Evolutionary conservation across 2,888 invertebrate species (phyloP), one percentile per base, ranked within the genome.

Genomic region (Acanthoscelides obtectus): DNA sequence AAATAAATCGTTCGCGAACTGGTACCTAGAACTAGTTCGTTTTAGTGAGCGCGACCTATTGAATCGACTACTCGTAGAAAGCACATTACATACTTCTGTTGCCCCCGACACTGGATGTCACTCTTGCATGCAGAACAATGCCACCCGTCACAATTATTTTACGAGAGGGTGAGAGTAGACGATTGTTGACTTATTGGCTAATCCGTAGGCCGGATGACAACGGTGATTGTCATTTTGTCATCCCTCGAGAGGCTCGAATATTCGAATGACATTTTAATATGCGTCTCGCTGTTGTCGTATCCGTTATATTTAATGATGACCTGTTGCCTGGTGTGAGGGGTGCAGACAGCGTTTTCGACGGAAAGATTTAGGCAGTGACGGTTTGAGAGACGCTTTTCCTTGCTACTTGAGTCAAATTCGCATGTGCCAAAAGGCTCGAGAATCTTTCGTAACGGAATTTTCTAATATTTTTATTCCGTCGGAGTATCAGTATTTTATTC

Each of bases 171-270:
- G 1, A 17, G 25, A 68, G 20, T 68, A 80, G 80, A 80, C 79
- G 80, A 80, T 78, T 84, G 84, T 85, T 85, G 84, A 84, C 84
- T 83, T 83, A 82, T 83, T 83, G 81, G 84, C 81, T 85, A 81
- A 85, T 84, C 84, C 81, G n/a, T n/a, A 77, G 76, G 76, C 77
- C 75, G 80, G 83, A 84, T 84, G 84, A 84, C 83, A 83, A 82
- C 80, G 81, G 81, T 83, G 83, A 83, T 83, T 83, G 45, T 45
- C 45, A 12, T 45, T 6, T 25, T 25, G 12, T 45, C 45, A 45
- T 45, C 45, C 82, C 81, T 80, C 77, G 78, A 78, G 75, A 77
- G 77, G 74, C 76, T 1, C 1, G 1, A 6, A 17, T 1, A 45
- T 45, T 45, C 45, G 17, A 17, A 45, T 45, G 45, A 45, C 45